Evolutionary conservation across 37 sponge, comb jelly and placozoan species (phyloP), one percentile per base, ranked within the genome.

Genomic region (Theonella swinhoei): DNA sequence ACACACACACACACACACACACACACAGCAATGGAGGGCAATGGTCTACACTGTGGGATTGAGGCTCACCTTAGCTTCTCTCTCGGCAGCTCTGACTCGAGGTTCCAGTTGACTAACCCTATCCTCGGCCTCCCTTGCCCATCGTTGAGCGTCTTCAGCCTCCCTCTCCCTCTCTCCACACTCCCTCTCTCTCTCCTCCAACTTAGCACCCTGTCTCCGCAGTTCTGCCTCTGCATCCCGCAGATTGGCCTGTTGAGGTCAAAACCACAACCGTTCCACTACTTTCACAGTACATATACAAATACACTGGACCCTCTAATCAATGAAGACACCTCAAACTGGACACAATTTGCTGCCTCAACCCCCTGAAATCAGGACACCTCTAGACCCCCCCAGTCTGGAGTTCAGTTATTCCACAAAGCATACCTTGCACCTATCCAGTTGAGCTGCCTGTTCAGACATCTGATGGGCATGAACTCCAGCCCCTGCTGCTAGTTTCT

Each of bases 401-500:
- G n/a, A n/a, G n/a, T n/a, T n/a, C n/a, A n/a, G n/a, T n/a, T n/a
- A n/a, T n/a, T n/a, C n/a, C n/a, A 22, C n/a, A 4, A 24, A 73
- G 20, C 70, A 24, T 24, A 88, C 89, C 66, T 78, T 82, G 68
- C 65, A 79, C 34, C 43, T 5, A 29, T 89, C 78, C 39, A 89
- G 63, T 64, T 89, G 61, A 0, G 70, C 80, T 26, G 79, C 79
- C 42, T 72, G 73, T 29, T 77, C 78, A 42, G 63, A 39, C 85
- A 84, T 84, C 75, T 79, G 61, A 19, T 79, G 67, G 26, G 89
- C 75, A 34, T 89, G 85, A 37, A 83, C 85, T 5, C 75, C 75
- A 20, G 79, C 89, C 30, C 47, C 77, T 31, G 80, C 75, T 1
- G 80, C 85, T 69, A 84, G 61, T 60, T 74, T 77, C 71, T 89